Evolutionary conservation across 2,797 vertebrate genomes (phyloP).

Genomic region (Poeciliopsis turneri): DNA sequence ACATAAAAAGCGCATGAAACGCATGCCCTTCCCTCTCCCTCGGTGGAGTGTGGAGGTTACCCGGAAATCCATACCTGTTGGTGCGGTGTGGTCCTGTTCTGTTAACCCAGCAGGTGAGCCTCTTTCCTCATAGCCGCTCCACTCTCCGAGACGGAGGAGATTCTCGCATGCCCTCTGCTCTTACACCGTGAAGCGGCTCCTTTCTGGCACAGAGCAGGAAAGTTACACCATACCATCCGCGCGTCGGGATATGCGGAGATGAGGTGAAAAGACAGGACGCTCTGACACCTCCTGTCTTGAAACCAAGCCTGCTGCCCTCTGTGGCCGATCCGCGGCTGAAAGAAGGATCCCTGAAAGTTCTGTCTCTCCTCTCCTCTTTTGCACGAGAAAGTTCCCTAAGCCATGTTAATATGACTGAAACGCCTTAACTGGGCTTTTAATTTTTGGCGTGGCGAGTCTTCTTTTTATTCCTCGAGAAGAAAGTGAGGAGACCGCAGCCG

Average conservation of each 20-base stretch:
- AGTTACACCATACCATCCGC: constrained; percentile 71
- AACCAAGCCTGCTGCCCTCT: constrained; percentile 28
- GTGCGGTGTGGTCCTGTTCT: constrained; percentile 72
- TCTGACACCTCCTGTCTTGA: constrained; percentile 34
- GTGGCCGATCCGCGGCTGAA: constrained; percentile 39
- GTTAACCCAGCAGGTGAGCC: constrained; percentile 71
- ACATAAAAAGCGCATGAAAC: neutral
- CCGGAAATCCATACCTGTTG: constrained; percentile 77
- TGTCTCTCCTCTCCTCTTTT: constrained; percentile 39
- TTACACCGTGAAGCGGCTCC: constrained; percentile 50
- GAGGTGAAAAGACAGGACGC: constrained; percentile 19
- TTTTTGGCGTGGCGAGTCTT: neutral
- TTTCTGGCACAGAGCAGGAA: constrained; percentile 52
- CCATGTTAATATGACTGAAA: constrained; percentile 28
- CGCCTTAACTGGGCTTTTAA: constrained; percentile 23
- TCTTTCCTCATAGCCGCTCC: constrained; percentile 75
- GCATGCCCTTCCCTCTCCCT: neutral
- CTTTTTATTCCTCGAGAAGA: constrained; percentile 26
- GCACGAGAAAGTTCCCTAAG: constrained; percentile 54
- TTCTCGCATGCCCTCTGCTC: constrained; percentile 68
- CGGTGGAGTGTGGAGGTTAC: neutral
- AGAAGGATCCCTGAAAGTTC: constrained; percentile 65
- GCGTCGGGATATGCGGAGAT: constrained; percentile 27
- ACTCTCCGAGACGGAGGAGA: constrained; percentile 67
- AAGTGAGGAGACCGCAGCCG: constrained; percentile 28